Base-by-base conservation (phyloP, 2,113 vertebrate species). In the Grus americana region DNA sequence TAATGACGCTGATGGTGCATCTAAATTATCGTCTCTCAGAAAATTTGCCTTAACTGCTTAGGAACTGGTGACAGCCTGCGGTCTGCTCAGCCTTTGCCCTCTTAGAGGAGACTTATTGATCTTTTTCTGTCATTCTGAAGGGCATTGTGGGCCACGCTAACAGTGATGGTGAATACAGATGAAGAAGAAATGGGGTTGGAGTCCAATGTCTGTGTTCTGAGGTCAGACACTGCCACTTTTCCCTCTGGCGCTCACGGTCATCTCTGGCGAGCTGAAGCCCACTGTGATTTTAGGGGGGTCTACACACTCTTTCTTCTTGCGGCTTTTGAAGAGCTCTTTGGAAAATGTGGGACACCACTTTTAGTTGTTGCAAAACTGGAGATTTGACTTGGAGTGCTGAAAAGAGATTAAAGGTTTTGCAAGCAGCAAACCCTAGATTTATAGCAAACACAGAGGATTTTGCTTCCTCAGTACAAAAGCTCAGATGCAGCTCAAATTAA, bases 361-460 rank as follows among this genome's bases (percentile, higher is more conserved):
- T 65, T 68, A 85, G 40, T 49, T 5, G 2, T 46, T 72, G 24
- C 66, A 61, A 83, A 96, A 82, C 42, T n/a, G 30, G 55, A 79
- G 44, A 65, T 87, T 67, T 90, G 32, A 42, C 29, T 75, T 63
- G 7, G 70, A 85, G 52, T 40, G 22, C 70, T 63, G 36, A 90
- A 93, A 85, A 93, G 49, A 70, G 27, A 86, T 90, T 76, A 73
- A 82, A 88, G 66, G 14, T 85, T 97, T 94, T 96, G 62, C 40
- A 65, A 71, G 68, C 19, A 72, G 80, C 58, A 73, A 72, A 82
- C 80, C 44, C 44, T 75, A 79, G 34, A 70, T 92, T 94, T 95
- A 70, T 49, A 89, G 73, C 42, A 73, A 86, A 85, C n/a, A 46
- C 19, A 38, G 72, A 90, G 49, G 68, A 46, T 86, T 92, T 96